phyloP scores from a whole-genome alignment of 2,113 vertebrate species.

The Leuciscus idus region DNA sequence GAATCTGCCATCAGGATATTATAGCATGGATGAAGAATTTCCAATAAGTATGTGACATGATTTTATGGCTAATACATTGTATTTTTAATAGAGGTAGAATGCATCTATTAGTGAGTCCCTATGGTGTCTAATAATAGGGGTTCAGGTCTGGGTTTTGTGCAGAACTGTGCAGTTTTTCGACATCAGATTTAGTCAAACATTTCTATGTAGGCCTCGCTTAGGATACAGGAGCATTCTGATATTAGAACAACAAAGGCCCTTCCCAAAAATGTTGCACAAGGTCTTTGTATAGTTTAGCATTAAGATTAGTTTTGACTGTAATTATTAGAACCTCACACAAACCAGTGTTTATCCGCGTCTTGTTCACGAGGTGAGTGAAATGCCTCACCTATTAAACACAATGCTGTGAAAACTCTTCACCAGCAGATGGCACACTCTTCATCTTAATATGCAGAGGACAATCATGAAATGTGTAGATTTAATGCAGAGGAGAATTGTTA shows the following conservation, averaged over 20 bases:
- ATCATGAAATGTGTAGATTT: background rate
- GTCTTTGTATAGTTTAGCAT: background rate
- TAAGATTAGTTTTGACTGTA: background rate
- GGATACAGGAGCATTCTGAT: background rate
- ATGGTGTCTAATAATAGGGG: background rate
- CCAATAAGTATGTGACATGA: background rate
- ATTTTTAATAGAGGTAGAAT: background rate
- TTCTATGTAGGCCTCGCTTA: background rate
- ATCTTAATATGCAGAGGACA: background rate
- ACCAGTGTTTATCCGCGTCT: background rate
- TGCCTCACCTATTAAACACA: background rate
- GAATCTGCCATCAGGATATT: background rate
- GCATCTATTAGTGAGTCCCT: background rate
- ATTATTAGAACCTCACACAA: background rate
- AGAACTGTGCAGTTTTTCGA: background rate
- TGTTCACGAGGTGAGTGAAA: background rate
- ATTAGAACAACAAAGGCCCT: background rate
- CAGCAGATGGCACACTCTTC: slow-evolving; percentile 27
- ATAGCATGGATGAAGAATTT: background rate
- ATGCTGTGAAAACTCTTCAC: background rate
- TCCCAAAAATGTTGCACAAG: background rate
- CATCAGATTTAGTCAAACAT: background rate
- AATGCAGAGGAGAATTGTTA: background rate
- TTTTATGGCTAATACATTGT: background rate
- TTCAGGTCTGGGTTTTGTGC: background rate